Percentiles rank a stretch among this genome's conserved stretches.
phyloP scores from a whole-genome alignment of 2,113 vertebrate species.

The Sphaerodactylus townsendi region DNA sequence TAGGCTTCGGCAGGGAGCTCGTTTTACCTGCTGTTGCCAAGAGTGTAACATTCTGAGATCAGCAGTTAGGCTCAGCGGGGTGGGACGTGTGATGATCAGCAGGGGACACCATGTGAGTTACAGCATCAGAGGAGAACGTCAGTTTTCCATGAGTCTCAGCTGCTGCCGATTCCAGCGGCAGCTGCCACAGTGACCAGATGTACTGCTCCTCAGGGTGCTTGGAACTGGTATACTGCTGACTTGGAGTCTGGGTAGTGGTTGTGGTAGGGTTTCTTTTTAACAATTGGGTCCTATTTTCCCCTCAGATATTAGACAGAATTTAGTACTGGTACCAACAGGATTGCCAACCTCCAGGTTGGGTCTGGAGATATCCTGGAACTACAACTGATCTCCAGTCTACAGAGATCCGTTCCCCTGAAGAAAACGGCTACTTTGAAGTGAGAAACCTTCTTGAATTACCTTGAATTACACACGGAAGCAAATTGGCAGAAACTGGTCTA shows the following conservation, averaged over 20 bases:
- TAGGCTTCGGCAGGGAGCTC: not conserved
- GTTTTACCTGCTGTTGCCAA: slow-evolving; percentile 7
- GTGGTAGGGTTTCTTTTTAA: slow-evolving; percentile 38
- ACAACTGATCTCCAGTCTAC: too few relatives aligned
- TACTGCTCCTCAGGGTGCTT: slow-evolving; percentile 18
- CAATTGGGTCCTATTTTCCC: slow-evolving; percentile 38
- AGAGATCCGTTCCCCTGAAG: too few relatives aligned
- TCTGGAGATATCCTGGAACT: too few relatives aligned
- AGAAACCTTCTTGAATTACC: too few relatives aligned
- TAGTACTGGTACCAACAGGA: not conserved
- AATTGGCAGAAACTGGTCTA: too few relatives aligned
- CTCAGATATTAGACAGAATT: not conserved
- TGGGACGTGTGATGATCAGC: slow-evolving; percentile 31
- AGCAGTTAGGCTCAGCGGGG: slow-evolving; percentile 30
- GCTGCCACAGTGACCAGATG: slow-evolving; percentile 56
- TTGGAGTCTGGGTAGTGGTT: slow-evolving; percentile 51
- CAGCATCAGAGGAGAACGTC: slow-evolving; percentile 64
- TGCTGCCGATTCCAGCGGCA: slow-evolving; percentile 35
- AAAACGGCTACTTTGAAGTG: too few relatives aligned
- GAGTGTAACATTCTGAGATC: slow-evolving; percentile 21
- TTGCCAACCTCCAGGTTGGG: too few relatives aligned
- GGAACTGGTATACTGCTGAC: slow-evolving; percentile 44
- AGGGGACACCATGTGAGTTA: slow-evolving; percentile 10
- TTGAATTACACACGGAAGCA: too few relatives aligned
- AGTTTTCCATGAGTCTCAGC: slow-evolving; percentile 62